Base-by-base conservation (phyloP, 2,113 vertebrate genomes). In the Sprattus sprattus region DNA sequence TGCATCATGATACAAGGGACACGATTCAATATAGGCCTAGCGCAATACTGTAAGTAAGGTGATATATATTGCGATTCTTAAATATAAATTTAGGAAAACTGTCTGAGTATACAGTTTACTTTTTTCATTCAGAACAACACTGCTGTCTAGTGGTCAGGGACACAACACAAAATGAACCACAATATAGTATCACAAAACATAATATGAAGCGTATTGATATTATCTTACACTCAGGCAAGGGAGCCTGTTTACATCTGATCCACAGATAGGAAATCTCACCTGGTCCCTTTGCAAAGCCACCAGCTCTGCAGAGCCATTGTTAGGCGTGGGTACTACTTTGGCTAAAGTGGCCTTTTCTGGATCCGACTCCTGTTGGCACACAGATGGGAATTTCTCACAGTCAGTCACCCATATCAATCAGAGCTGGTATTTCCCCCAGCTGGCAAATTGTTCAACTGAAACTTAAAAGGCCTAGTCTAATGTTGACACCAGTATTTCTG, bases 271-370 rank as follows among this genome's bases (percentile, higher is more conserved):
- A 67, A 7, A 67, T 85, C 95, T 92, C 84, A 99, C 98, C 97
- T 95, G 91, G 71, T 97, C 96, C 22, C 97, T 94, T 81, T 96
- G 95, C 13, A 99, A 94, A 0, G 95, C 91, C 90, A 99, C 98
- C 0, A 99, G 93, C 67, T 99, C 98, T 0, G 95, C 96, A 6
- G 96, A 97, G 47, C 98, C 98, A 0, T 99, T 99, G 90, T 99
- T 99, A 0, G 98, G 97, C 0, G 96, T 99, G 0, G 98, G 98
- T 71, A 99, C 95, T 6, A 99, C 97, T 92, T 99, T 99, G 54
- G 97, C 97, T 46, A 98, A 91, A 0, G 95, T 97, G 0, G 96
- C 98, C 91, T 96, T 97, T 46, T 89, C 91, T 46, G 96, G 94
- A 57, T 96, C 93, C 0, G 95, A 95, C 6, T 98, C 97, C 98